phyloP scores from a whole-genome alignment of 2,113 vertebrate species.

The Melanostigma gelatinosum region DNA sequence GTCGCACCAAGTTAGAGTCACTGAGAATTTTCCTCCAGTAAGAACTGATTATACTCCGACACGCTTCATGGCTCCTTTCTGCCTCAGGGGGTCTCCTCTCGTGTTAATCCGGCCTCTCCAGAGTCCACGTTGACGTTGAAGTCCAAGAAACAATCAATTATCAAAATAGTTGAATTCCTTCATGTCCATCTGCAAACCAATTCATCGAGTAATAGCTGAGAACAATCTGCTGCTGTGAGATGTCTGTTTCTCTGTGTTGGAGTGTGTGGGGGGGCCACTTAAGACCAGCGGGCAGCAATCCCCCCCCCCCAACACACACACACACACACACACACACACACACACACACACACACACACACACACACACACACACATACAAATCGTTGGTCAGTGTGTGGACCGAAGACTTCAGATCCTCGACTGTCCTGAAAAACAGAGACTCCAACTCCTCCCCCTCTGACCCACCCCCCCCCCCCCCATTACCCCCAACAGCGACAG shows the following conservation, averaged over 20 bases:
- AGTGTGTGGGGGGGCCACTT: not conserved
- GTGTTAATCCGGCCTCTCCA: not conserved
- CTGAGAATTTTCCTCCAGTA: not conserved
- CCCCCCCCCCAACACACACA: not conserved
- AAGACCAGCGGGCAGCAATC: not conserved
- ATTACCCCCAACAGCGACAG: constrained; percentile 31
- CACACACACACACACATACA: constrained; percentile 24
- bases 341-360: constrained; percentile 22
- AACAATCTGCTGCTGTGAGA: not conserved
- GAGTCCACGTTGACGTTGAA: not conserved
- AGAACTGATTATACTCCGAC: not conserved
- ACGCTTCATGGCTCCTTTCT: not conserved
- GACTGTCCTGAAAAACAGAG: not conserved
- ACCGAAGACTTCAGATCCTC: not conserved
- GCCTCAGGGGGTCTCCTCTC: not conserved
- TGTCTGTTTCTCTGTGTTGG: not conserved
- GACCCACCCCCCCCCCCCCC: not conserved
- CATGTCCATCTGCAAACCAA: not conserved
- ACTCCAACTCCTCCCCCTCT: not conserved
- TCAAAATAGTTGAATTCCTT: not conserved
- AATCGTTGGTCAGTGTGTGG: not conserved
- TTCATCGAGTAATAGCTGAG: not conserved
- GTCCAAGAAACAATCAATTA: not conserved
- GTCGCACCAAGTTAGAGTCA: not conserved
- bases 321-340: constrained; percentile 10